A percentile compares a stretch with the other conserved stretches of the same genome.
Conservation (phyloP, 2,797 vertebrate genomes). For the Silurus aristotelis region DNA sequence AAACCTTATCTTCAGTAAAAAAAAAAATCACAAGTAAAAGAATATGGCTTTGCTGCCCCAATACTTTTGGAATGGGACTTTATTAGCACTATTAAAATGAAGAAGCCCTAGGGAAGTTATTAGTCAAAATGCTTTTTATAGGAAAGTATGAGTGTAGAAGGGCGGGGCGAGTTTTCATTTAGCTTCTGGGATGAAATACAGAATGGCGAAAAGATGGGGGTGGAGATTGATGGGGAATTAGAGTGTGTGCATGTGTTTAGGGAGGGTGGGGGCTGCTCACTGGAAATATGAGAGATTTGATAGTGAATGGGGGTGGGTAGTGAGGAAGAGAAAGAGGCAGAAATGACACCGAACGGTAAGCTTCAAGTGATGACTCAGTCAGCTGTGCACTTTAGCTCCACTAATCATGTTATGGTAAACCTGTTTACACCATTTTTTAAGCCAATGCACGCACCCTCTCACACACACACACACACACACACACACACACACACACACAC, state of each 20-base stretch:
- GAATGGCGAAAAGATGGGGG: background rate
- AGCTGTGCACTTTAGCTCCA: conserved; percentile 48
- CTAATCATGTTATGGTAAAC: conserved; percentile 46
- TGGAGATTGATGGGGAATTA: conserved; percentile 15
- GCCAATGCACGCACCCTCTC: background rate
- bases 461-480: background rate
- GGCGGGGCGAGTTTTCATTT: conserved; percentile 27
- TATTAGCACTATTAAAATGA: conserved; percentile 17
- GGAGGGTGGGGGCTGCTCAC: background rate
- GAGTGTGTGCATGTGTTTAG: background rate
- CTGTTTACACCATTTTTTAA: conserved; percentile 40
- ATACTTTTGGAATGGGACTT: background rate
- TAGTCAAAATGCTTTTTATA: conserved; percentile 43
- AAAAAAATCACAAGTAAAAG: background rate
- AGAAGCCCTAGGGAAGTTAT: conserved; percentile 16
- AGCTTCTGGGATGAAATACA: conserved; percentile 18
- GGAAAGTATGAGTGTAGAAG: conserved; percentile 1
- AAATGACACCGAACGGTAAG: conserved; percentile 36
- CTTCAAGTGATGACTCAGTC: conserved; percentile 55
- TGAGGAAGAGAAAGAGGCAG: conserved; percentile 14
- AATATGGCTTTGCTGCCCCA: background rate
- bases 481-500: background rate
- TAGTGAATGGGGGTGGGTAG: conserved; percentile 1
- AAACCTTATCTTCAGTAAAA: background rate
- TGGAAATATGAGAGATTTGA: background rate